Base-by-base conservation (phyloP, 2,113 vertebrate genomes). In the Trichomycterus rosablanca region DNA sequence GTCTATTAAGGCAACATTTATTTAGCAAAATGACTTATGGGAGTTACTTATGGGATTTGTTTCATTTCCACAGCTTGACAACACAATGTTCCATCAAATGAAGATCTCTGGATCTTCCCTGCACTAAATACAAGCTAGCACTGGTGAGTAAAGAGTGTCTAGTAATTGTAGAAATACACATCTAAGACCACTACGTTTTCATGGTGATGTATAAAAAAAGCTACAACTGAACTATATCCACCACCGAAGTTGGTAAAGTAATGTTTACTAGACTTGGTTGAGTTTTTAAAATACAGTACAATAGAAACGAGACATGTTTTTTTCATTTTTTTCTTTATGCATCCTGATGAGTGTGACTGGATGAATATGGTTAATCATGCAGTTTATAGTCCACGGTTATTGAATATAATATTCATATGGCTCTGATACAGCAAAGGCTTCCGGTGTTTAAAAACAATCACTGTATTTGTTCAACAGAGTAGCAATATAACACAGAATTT, bases 361-460 rank as follows among this genome's bases (percentile, higher is more conserved):
- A 90, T 87, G 87, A 70, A 89, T 92, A 92, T 93, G 93, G 92
- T 89, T 81, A 87, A 89, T 89, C 95, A 98, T 98, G 95, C 95
- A 95, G 85, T 23, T 91, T 92, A 93, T 90, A 97, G 90, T 87
- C 88, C 83, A 88, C 88, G 92, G 81, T 89, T 95, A 94, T 90
- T 88, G 91, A 90, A 93, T 90, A 93, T 90, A 84, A 93, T 92
- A 92, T 78, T 95, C 90, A 90, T 91, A 91, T 88, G 88, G 88
- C 86, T 91, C 89, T 91, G 92, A 93, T 91, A 95, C 91, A 92
- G 92, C 90, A 86, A 95, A 97, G 94, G 93, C 93, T 94, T 91
- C 91, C 86, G 92, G 92, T 95, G 93, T 92, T 92, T 87, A 92
- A 91, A 81, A 24, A 43, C 22, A 39, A 14, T 61, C 30, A 91